A percentile compares a stretch with the other conserved stretches of the same genome.
Conservation (phyloP, 2,113 vertebrate genomes). For the Psittacara wagleri region DNA sequence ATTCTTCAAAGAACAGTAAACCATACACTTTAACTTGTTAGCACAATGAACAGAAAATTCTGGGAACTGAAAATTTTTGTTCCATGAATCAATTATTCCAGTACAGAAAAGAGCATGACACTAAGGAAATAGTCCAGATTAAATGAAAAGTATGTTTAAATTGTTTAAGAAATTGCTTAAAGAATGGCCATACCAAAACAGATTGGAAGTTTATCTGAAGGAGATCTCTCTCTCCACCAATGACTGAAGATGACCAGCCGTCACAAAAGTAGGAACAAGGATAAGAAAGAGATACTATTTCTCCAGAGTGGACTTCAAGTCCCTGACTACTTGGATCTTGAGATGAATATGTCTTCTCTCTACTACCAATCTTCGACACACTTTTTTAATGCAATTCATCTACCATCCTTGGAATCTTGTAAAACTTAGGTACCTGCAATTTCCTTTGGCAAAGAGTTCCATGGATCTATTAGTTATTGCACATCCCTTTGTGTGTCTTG, state of each 20-base stretch:
- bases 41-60: background rate
- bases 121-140: background rate
- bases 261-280: background rate
- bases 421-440: background rate
- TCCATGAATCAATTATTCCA: background rate
- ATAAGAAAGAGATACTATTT: rapidly evolving
- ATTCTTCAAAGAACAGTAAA: background rate
- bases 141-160: background rate
- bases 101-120: background rate
- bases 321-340: background rate
- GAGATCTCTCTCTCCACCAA: background rate
- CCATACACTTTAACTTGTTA: background rate
- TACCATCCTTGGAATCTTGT: background rate
- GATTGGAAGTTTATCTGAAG: background rate
- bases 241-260: background rate
- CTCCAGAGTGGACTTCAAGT: background rate
- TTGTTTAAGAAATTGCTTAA: background rate
- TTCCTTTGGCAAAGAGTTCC: background rate
- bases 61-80: background rate
- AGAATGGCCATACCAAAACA: background rate
- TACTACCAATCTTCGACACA: background rate
- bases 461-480: background rate
- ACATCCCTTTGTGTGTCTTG: background rate
- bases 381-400: background rate
- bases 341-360: background rate